Conservation (phyloP, 2,888 invertebrate species). For the Lepidocyrtinus sp. region DNA sequence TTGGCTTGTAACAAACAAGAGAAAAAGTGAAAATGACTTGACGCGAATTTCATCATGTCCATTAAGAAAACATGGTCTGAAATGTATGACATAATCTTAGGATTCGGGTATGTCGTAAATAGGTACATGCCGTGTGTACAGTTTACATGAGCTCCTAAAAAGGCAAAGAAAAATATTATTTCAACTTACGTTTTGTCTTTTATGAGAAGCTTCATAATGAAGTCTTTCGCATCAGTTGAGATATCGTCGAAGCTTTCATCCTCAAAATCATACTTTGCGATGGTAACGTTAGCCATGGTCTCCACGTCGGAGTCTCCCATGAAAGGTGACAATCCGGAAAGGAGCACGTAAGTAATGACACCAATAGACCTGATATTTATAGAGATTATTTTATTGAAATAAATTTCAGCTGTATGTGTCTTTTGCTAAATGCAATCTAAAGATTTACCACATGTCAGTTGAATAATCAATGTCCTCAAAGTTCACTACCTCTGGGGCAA, state of each 20-base stretch:
- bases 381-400: background rate
- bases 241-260: slow-evolving; percentile 97
- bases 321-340: slow-evolving; percentile 97
- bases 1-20: slow-evolving; percentile 8
- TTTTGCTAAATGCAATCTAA: slow-evolving; percentile 73
- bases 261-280: slow-evolving; percentile 97
- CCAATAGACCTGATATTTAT: slow-evolving; percentile 59
- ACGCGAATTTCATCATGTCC: no score
- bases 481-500: slow-evolving; percentile 98
- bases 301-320: slow-evolving; percentile 98
- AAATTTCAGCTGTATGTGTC: background rate
- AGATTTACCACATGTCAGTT: slow-evolving; percentile 92
- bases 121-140: no score
- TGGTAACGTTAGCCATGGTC: slow-evolving; percentile 98
- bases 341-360: slow-evolving; percentile 68
- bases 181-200: slow-evolving; percentile 88
- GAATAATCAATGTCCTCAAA: slow-evolving; percentile 96
- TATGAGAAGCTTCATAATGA: slow-evolving; percentile 90
- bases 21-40: background rate
- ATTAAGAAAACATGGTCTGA: no score
- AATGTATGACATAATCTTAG: no score
- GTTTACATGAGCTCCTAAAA: slow-evolving; percentile 1
- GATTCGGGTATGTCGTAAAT: no score
- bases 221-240: slow-evolving; percentile 95
- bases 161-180: slow-evolving; percentile 24